These are phyloP conservation scores for Periphyllus acericola DNA, from an alignment of 2,888 invertebrate species.

Conservation along the genomic window DNA sequence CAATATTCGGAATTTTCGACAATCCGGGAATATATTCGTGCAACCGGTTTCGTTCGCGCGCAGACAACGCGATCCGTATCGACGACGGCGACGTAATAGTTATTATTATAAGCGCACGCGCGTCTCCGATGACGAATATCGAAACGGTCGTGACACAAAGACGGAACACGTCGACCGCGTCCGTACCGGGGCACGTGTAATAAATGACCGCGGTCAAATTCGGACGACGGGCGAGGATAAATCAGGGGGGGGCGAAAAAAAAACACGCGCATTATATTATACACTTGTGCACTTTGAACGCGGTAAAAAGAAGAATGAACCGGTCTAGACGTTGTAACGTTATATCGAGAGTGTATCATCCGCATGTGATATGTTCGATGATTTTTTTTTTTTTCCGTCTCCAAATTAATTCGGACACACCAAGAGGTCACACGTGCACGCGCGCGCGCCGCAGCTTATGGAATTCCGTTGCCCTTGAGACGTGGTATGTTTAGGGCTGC, in stretches of 20 bases:
- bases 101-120: not conserved
- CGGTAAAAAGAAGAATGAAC: slow-evolving; percentile 43
- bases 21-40: slow-evolving; percentile 18
- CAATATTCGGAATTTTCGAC: not conserved
- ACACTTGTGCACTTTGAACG: not conserved
- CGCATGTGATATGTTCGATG: slow-evolving; percentile 5
- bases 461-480: slow-evolving; percentile 45
- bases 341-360: slow-evolving; percentile 19
- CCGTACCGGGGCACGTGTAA: slow-evolving; percentile 27
- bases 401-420: slow-evolving; percentile 58
- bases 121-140: slow-evolving; percentile 39
- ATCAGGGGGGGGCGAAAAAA: not conserved
- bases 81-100: slow-evolving; percentile 8
- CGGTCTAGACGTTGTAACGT: slow-evolving; percentile 60
- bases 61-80: slow-evolving; percentile 17
- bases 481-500: slow-evolving; percentile 22
- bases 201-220: slow-evolving; percentile 56
- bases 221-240: slow-evolving; percentile 33
- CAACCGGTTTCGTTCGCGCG: not conserved
- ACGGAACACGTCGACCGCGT: slow-evolving; percentile 36
- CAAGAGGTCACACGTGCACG: slow-evolving; percentile 50
- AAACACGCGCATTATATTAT: slow-evolving; percentile 11
- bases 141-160: slow-evolving; percentile 55
- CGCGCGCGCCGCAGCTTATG: slow-evolving; percentile 15
- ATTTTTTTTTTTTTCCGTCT: slow-evolving; percentile 31